Percentiles rank a stretch among this genome's conserved stretches.
phyloP scores from a whole-genome alignment of 2,113 vertebrate genomes.

The Chionodraco myersi region DNA sequence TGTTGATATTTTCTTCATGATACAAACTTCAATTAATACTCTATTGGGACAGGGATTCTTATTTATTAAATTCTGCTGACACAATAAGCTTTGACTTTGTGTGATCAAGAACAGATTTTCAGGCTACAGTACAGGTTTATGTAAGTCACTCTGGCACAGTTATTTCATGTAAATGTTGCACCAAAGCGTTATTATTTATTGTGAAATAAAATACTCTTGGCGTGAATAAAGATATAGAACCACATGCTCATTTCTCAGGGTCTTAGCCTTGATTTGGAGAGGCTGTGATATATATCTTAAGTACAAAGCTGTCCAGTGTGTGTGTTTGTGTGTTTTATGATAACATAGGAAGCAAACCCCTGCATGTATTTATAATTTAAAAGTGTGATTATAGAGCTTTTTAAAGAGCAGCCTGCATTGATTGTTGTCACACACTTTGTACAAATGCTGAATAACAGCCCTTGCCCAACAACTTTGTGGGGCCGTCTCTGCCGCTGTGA shows the following conservation, averaged over 20 bases:
- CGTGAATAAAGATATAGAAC: background rate
- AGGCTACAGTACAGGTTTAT: background rate
- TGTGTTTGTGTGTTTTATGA: slow-evolving; percentile 49
- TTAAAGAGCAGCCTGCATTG: slow-evolving; percentile 56
- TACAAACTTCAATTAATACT: background rate
- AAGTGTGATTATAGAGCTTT: slow-evolving; percentile 64
- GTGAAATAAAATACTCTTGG: slow-evolving; percentile 24
- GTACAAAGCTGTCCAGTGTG: slow-evolving; percentile 48
- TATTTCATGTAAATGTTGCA: slow-evolving; percentile 16
- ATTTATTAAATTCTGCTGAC: background rate
- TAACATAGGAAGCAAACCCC: slow-evolving; percentile 61
- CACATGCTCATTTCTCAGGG: slow-evolving; percentile 34
- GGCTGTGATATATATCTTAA: slow-evolving; percentile 48
- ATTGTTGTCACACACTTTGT: slow-evolving; percentile 56
- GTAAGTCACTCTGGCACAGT: background rate
- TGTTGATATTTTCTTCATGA: background rate
- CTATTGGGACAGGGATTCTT: background rate
- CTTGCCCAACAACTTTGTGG: slow-evolving; percentile 43
- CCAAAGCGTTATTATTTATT: slow-evolving; percentile 3
- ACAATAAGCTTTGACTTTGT: slow-evolving; percentile 5
- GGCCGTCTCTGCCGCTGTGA: slow-evolving; percentile 23
- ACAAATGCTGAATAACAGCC: slow-evolving; percentile 73
- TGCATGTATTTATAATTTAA: slow-evolving; percentile 62
- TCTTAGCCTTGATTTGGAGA: slow-evolving; percentile 30
- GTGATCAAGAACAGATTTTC: background rate